Base-by-base conservation (phyloP, 2,113 vertebrate genomes). In the Nothoprocta perdicaria region DNA sequence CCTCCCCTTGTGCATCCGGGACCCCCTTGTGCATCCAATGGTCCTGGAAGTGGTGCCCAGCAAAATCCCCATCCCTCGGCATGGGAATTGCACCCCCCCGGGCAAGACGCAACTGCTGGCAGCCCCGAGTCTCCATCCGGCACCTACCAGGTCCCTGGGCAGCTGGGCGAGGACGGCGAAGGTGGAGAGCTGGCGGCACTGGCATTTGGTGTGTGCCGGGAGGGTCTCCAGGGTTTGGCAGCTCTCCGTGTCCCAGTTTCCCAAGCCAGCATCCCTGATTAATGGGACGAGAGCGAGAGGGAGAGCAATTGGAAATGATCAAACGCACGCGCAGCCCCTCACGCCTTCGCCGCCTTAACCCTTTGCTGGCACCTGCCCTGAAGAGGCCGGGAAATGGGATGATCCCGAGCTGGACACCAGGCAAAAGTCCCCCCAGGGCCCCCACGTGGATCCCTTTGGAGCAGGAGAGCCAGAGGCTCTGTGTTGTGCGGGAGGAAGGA, bases 241-340 rank as follows among this genome's bases (percentile, higher is more conserved):
- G 98, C 98, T 98, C 97, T 99, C 98, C 1, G 98, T 98, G 97
- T 99, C 98, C 99, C 99, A 99, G 98, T 98, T 98, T 96, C 99
- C 98, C 35, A 98, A 97, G 95, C 98, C 99, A 97, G 98, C 97
- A 95, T 99, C 99, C 90, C 99, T 99, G 98, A 97, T 97, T 97
- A 97, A 95, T 86, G 91, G 63, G 13, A 75, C 14, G 62, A 82
- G 73, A 73, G 68, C 6, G 68, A 90, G 66, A 74, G 43, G 89
- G 55, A 68, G 65, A 97, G 92, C 95, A 77, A 75, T 93, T 89
- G 29, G 84, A 92, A 94, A 80, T 29, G 38, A 89, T 93, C 93
- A 92, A 75, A 92, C 77, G 50, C 79, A 21, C 88, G 4, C 58
- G 12, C 45, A 41, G 67, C 73, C 80, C 86, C 35, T 16, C 2